A percentile compares a stretch with the other conserved stretches of the same genome.
Conservation (phyloP, 2,113 vertebrate genomes). For the Raja brachyura region DNA sequence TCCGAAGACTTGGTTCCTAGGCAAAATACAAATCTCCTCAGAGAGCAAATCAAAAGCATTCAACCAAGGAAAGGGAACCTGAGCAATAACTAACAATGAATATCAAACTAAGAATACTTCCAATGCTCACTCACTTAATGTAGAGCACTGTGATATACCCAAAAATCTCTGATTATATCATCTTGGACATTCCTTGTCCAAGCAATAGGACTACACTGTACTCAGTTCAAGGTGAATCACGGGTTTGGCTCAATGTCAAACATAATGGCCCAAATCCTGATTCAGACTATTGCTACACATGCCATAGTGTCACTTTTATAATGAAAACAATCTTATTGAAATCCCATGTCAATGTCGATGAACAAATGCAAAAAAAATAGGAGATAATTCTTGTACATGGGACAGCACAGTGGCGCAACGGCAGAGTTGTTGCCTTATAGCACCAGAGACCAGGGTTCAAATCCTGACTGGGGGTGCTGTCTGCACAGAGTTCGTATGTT, state of each 20-base stretch:
- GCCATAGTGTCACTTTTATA: not conserved
- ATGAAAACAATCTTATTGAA: not conserved
- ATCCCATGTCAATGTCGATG: not conserved
- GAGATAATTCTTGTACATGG: not conserved
- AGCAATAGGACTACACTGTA: not conserved
- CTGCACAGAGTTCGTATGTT: too few species aligned
- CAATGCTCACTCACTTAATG: not conserved
- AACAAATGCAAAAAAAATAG: not conserved
- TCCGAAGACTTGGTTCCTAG: not conserved
- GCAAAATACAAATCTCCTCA: not conserved
- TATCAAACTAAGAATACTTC: not conserved
- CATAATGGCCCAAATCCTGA: too few species aligned
- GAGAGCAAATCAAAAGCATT: constrained; percentile 11
- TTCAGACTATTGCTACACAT: not conserved
- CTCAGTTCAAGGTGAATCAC: not conserved
- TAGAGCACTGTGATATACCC: not conserved
- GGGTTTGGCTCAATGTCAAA: not conserved
- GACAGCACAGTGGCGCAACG: too few species aligned
- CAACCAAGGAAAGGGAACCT: not conserved
- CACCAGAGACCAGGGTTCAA: too few species aligned
- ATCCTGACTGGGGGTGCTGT: too few species aligned
- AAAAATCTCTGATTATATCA: too few species aligned
- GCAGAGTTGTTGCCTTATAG: too few species aligned
- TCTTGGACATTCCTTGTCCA: not conserved
- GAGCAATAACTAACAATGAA: constrained; percentile 12